phyloP scores from a whole-genome alignment of 2,888 invertebrate genomes.

The Merodon equestris region DNA sequence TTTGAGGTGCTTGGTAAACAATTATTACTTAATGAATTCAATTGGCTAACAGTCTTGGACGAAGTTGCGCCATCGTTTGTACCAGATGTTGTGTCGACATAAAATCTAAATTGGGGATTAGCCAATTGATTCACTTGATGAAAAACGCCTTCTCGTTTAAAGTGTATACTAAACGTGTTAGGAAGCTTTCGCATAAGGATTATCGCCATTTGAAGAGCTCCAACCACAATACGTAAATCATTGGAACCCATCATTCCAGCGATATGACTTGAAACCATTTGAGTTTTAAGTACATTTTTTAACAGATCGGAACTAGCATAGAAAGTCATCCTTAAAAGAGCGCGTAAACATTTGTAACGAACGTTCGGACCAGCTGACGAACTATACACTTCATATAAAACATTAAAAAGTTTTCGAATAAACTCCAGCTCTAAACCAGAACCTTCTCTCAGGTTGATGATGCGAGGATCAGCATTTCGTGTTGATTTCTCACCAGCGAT shows the following conservation, averaged over 20 bases:
- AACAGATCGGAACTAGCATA: slow-evolving; percentile 94
- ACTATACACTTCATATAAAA: slow-evolving; percentile 98
- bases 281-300: slow-evolving; percentile 85
- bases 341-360: slow-evolving; percentile 96
- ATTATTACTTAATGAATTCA: slow-evolving; percentile 73
- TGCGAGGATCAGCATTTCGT: slow-evolving; percentile 81
- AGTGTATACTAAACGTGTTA: slow-evolving; percentile 96
- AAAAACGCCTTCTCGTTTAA: slow-evolving; percentile 98
- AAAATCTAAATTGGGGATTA: too few relatives aligned
- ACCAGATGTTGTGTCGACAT: too few relatives aligned
- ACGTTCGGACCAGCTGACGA: slow-evolving; percentile 99
- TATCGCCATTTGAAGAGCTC: slow-evolving; percentile 97
- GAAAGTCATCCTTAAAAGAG: slow-evolving; percentile 96
- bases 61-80: too few relatives aligned
- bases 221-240: slow-evolving; percentile 97
- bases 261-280: slow-evolving; percentile 95
- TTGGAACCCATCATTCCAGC: slow-evolving; percentile 99
- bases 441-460: slow-evolving; percentile 85
- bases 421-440: slow-evolving; percentile 85
- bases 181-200: slow-evolving; percentile 98
- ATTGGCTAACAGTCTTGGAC: slow-evolving; percentile 75
- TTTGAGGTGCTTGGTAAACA: slow-evolving; percentile 76
- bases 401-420: slow-evolving; percentile 91
- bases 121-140: slow-evolving; percentile 89
- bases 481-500: slow-evolving; percentile 1